Conservation (phyloP, 2,888 invertebrate genomes). For the Cremastinae sp. region DNA sequence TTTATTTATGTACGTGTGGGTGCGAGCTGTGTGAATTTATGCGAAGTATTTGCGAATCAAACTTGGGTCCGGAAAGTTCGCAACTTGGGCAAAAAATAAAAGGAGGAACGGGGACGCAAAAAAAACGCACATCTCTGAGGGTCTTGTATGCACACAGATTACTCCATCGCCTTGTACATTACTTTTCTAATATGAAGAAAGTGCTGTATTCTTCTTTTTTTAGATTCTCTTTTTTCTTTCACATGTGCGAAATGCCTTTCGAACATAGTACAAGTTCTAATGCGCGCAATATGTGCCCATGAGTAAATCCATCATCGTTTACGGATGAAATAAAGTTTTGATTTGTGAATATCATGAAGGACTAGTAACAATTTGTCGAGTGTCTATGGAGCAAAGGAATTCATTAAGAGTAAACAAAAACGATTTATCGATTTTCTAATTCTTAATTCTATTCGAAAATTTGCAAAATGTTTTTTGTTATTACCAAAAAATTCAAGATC, state of each 20-base stretch:
- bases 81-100: slow-evolving; percentile 22
- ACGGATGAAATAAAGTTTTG: too few relatives aligned
- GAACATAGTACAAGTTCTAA: not conserved
- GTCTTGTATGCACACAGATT: slow-evolving; percentile 37
- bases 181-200: slow-evolving; percentile 18
- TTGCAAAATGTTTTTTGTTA: too few relatives aligned
- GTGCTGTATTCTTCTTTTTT: not conserved
- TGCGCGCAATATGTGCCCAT: slow-evolving; percentile 3
- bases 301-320: not conserved
- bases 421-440: too few relatives aligned
- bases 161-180: slow-evolving; percentile 31
- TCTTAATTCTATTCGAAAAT: too few relatives aligned
- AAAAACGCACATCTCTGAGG: slow-evolving; percentile 9
- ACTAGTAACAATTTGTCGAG: too few relatives aligned
- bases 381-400: too few relatives aligned
- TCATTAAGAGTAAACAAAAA: too few relatives aligned
- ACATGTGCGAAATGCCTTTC: not conserved
- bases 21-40: not conserved
- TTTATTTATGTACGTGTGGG: not conserved
- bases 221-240: slow-evolving; percentile 3
- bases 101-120: not conserved
- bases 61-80: slow-evolving; percentile 3
- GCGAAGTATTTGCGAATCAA: slow-evolving; percentile 13
- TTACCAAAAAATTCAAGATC: too few relatives aligned
- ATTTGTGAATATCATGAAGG: too few relatives aligned